Base-by-base conservation (phyloP, 2,888 invertebrate genomes). In the Agrilus cyanescens region DNA sequence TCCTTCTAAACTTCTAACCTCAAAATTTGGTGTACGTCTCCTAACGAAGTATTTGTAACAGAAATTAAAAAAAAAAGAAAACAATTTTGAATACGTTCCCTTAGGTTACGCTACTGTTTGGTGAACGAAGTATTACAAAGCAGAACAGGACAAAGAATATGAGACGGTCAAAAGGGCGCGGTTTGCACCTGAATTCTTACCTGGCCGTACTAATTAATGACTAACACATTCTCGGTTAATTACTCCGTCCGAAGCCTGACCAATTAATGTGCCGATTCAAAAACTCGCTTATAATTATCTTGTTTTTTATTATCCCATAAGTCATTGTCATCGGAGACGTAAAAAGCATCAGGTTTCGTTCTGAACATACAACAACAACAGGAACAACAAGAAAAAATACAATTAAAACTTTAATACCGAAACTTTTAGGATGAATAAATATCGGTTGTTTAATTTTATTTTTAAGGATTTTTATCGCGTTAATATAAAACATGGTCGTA, bases 251-350 rank as follows among this genome's bases (percentile, higher is more conserved):
- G 51, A 54, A 57, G 56, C 53, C 53, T 57, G 59, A 53, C 61
- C 61, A 63, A 63, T 64, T 64, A 63, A 63, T 59, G 61, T 56
- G 48, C 48, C 57, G 59, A 61, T 61, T 59, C 60, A 58, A 57
- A 55, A 57, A 53, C 55, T 57, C 54, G 57, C 54, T 58, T 58
- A 57, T 62, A 62, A 61, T 62, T 62, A 62, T 60, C 56, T 54
- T 56, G 54, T 57, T 58, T 62, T 62, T 61, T 60, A 59, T 61
- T 61, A 57, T 41, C 39, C 44, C 40, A 44, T 46, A 46, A 46
- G 58, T 57, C 54, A 53, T 53, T 57, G 55, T 56, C 56, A 55
- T 53, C 53, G 49, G 52, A 48, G 47, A 46, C 50, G 48, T 48
- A 55, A 54, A 56, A 55, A 56, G 51, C 55, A 53, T 47, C 54